Evolutionary conservation across 2,113 vertebrate species (phyloP).

Genomic region (Maylandia zebra): DNA sequence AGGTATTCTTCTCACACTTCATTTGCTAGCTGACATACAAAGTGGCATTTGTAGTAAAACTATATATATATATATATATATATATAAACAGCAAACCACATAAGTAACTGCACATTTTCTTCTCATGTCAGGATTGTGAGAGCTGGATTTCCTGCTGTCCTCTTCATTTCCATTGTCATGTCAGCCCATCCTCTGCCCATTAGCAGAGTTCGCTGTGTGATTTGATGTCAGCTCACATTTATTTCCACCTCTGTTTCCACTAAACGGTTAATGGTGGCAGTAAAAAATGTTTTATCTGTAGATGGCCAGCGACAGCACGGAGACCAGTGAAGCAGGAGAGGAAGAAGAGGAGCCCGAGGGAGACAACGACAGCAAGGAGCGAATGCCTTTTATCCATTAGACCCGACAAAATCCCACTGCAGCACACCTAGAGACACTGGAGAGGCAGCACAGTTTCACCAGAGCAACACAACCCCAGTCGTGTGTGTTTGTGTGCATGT

Average conservation of each 20-base stretch:
- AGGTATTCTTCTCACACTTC: neutral
- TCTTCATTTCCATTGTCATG: constrained; percentile 5
- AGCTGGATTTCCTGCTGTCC: neutral
- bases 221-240: neutral
- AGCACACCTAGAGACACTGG: neutral
- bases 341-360: constrained; percentile 97
- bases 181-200: neutral
- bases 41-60: neutral
- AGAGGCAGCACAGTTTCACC: constrained; percentile 5
- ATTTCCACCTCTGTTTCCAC: neutral
- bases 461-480: constrained; percentile 68
- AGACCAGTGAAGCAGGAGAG: constrained; percentile 96
- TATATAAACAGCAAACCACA: too few relatives aligned
- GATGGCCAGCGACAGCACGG: constrained; percentile 99
- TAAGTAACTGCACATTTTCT: neutral
- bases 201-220: neutral
- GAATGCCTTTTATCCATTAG: constrained; percentile 98
- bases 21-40: neutral
- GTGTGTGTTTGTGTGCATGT: constrained; percentile 70
- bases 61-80: neutral
- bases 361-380: constrained; percentile 93
- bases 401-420: neutral
- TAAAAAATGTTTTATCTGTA: constrained; percentile 46
- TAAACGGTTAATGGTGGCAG: neutral
- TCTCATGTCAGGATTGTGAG: neutral